Base-by-base conservation (phyloP, 2,888 invertebrate genomes). In the Napeogenes inachia region DNA sequence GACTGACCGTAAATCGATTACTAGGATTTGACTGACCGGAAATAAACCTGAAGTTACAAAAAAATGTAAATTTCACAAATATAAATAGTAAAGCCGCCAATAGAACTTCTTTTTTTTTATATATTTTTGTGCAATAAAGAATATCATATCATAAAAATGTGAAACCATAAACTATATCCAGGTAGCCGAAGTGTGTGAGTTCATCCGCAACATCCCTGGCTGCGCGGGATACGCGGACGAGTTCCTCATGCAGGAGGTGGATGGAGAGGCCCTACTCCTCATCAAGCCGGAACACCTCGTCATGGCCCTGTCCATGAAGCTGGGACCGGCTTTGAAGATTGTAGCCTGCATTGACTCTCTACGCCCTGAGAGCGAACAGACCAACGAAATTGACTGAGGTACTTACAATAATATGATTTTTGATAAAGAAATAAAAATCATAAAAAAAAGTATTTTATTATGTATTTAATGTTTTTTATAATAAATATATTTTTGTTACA, bases 321-420 rank as follows among this genome's bases (percentile, higher is more conserved):
- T 99, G 30, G 98, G 98, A 0, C 98, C 98, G 0, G 98, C 98
- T 0, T 91, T 99, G 60, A 99, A 99, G 87, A 97, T 99, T 63
- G 98, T 98, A 71, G 97, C 97, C 54, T 95, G 95, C 82, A 98
- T 98, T 64, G 96, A 97, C 79, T 92, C 95, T 1, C 94, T 97
- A 92, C 91, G 95, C 50, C 92, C 94, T 3, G 94, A 94, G 68
- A 89, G 83, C 71, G 92, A 87, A 35, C 82, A 84, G 56, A 59
- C 72, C 2, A 72, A 73, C 63, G 85, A 86, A 8, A 74, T 80
- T n/a, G 87, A 87, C 72, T 88, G 77, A 86, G 80, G 85, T 84
- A 5, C 6, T 4, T 6, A 35, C 35, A 1, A 21, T 35, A 35
- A 35, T 35, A 35, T 35, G 6, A 35, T 35, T 35, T 6, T 35